Conservation (phyloP, 2,113 vertebrate genomes). For the Perca schrenkii region DNA sequence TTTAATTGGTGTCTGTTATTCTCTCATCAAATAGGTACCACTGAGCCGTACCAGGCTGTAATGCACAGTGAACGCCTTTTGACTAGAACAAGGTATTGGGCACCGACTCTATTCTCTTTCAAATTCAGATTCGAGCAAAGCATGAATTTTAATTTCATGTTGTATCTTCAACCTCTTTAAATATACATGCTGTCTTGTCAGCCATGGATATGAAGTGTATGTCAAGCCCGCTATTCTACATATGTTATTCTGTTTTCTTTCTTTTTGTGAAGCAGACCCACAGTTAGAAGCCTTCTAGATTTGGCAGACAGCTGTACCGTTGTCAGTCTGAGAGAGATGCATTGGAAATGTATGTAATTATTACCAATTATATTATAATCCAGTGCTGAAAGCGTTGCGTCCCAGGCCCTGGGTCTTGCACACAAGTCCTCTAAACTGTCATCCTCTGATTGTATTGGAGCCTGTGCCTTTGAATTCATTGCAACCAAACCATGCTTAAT, state of each 20-base stretch:
- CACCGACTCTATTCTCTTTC: constrained; percentile 64
- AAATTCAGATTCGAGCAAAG: constrained; percentile 61
- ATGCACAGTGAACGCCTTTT: constrained; percentile 65
- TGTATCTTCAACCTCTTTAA: constrained; percentile 67
- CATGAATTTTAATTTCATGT: constrained; percentile 70
- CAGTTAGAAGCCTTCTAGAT: constrained; percentile 20
- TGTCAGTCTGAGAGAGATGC: constrained; percentile 37
- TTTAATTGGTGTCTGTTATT: constrained; percentile 84
- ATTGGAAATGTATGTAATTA: constrained; percentile 48
- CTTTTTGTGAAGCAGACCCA: constrained; percentile 4
- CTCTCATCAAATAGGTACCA: constrained; percentile 74
- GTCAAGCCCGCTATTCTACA: constrained; percentile 42
- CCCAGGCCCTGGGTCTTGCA: not conserved
- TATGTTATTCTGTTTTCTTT: constrained; percentile 44
- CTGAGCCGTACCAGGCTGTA: constrained; percentile 63
- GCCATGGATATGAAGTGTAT: constrained; percentile 54
- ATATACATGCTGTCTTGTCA: constrained; percentile 74
- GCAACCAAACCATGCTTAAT: constrained; percentile 92
- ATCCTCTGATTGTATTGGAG: constrained; percentile 71
- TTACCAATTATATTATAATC: constrained; percentile 52
- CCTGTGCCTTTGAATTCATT: constrained; percentile 92
- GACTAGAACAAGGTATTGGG: constrained; percentile 66
- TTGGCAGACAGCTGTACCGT: not conserved
- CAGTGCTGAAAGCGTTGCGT: constrained; percentile 18
- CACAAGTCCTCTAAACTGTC: constrained; percentile 43